Evolutionary conservation across 2,888 invertebrate species (phyloP).

Genomic region (Melieria crassipennis): DNA sequence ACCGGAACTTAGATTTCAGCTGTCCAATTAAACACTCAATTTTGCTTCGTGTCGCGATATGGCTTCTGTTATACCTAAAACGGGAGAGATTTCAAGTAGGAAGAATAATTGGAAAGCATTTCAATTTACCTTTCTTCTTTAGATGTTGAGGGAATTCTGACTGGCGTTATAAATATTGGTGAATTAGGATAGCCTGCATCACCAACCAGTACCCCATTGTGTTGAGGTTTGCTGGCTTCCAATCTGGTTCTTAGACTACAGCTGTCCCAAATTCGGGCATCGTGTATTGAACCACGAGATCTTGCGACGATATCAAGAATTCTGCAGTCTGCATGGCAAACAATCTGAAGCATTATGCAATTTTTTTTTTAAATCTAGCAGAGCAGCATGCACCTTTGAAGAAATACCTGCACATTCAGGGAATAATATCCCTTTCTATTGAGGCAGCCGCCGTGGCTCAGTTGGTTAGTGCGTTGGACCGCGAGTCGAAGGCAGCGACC

Average conservation of each 20-base stretch:
- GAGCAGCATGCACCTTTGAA: background rate
- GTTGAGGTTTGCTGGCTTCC: conserved; percentile 20
- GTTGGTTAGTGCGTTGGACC: too few species aligned
- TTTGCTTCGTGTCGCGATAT: conserved; percentile 26
- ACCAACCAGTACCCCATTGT: conserved; percentile 35
- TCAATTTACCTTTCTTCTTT: conserved; percentile 31
- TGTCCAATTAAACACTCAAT: conserved; percentile 30
- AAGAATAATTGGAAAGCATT: background rate
- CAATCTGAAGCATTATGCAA: conserved; percentile 24
- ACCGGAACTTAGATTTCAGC: conserved; percentile 25
- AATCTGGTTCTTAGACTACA: conserved; percentile 9
- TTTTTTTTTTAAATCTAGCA: background rate
- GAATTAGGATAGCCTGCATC: conserved; percentile 34
- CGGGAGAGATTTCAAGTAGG: background rate
- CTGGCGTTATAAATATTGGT: conserved; percentile 31
- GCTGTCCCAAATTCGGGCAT: conserved; percentile 24
- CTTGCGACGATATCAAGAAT: conserved; percentile 36
- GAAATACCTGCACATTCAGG: conserved; percentile 30
- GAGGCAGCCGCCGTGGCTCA: too few species aligned
- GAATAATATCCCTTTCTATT: conserved; percentile 33
- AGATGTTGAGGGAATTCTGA: conserved; percentile 29
- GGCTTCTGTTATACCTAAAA: conserved; percentile 29
- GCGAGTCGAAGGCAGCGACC: too few species aligned
- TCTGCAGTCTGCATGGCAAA: conserved; percentile 33
- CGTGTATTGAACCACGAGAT: conserved; percentile 33